Base-by-base conservation (phyloP, 2,888 invertebrate species). In the Lysandra coridon region DNA sequence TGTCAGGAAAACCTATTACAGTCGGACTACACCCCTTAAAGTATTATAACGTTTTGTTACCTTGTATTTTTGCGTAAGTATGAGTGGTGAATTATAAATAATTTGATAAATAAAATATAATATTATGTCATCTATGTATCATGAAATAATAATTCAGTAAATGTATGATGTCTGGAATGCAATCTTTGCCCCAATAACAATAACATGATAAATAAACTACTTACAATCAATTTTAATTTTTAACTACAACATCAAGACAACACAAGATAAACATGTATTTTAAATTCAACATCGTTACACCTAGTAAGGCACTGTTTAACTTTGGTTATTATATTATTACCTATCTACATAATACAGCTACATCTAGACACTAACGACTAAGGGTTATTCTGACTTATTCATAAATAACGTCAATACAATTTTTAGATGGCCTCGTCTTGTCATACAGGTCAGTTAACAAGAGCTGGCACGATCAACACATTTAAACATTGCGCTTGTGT, bases 231-330 rank as follows among this genome's bases (percentile, higher is more conserved):
- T 33, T 33, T 14, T 17, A 37, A 33, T 5, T 12, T 14, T 5
- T 69, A 37, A 69, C 12, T 4, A 69, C 5, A 79, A 80, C 73
- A 73, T 76, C 60, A 73, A 75, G 40, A 78, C 60, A 69, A 79
- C 64, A 80, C 73, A 79, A 78, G 79, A 62, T 76, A 78, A 80
- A 74, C 69, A 69, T 33, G 33, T 80, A 57, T n/a, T 40, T 40
- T 81, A 84, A 75, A 53, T 83, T 84, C 86, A 86, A 84, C 84
- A 87, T 80, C 84, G 86, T 90, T 90, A 89, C 73, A 79, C 83
- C 83, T 89, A 89, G 81, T 91, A 91, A 91, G 91, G 91, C 91
- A 91, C 91, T 85, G 83, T 85, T 83, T 85, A 84, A 82, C 87
- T 90, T 89, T 90, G 82, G 84, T 88, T 84, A 84, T 78, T 82